A percentile compares a stretch with the other conserved stretches of the same genome.
Conservation (phyloP, 2,113 vertebrate genomes). For the Malurus elegans region DNA sequence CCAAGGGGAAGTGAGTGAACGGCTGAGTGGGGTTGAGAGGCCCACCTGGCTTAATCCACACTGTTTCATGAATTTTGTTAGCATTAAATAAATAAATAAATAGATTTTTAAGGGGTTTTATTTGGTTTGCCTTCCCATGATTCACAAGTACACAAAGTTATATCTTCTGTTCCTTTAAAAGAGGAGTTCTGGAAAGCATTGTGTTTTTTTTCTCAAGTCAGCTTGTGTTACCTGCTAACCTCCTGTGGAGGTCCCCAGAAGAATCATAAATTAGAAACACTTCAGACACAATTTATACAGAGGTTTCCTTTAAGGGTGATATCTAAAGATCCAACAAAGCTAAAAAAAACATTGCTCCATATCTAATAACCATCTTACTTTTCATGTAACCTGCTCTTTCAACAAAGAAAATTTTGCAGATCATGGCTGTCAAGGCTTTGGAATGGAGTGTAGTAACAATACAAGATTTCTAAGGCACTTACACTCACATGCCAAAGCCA, state of each 20-base stretch:
- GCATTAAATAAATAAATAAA: neutral
- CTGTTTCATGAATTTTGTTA: neutral
- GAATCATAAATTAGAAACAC: neutral
- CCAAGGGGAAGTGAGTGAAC: fast-evolving
- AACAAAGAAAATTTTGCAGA: neutral
- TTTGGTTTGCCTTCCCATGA: neutral
- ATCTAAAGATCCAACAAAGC: neutral
- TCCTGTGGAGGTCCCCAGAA: neutral
- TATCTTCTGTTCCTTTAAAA: neutral
- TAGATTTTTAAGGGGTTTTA: neutral
- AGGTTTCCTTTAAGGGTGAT: neutral
- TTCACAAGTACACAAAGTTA: neutral
- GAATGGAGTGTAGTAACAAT: neutral
- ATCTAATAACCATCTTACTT: neutral
- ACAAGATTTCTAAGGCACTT: neutral
- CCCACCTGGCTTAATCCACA: neutral
- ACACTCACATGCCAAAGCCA: neutral
- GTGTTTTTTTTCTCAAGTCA: neutral
- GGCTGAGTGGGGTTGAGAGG: neutral
- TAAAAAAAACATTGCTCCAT: neutral
- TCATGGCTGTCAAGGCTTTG: neutral
- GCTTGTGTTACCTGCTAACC: neutral
- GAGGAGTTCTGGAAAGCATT: neutral
- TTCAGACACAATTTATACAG: neutral
- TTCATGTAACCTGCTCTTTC: neutral